These are phyloP conservation scores for Leptocoma aspasia DNA, from an alignment of 2,113 vertebrate species.

Conservation along the genomic window DNA sequence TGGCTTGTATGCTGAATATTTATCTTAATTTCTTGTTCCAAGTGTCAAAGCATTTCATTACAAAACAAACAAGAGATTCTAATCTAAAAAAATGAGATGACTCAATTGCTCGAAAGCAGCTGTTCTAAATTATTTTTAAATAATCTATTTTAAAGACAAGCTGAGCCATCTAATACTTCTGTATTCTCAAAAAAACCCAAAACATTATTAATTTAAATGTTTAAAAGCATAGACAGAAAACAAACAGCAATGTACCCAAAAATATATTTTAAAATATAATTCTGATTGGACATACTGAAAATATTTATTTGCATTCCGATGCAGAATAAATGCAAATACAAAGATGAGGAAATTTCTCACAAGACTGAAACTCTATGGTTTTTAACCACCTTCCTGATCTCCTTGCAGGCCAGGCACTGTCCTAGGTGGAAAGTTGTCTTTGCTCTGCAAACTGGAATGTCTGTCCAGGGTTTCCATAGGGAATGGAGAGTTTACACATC, in stretches of 20 bases:
- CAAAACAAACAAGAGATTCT: conserved; percentile 48
- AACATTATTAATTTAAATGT: neutral
- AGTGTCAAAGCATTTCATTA: conserved; percentile 30
- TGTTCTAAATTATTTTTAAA: conserved; percentile 26
- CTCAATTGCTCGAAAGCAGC: neutral
- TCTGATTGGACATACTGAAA: neutral
- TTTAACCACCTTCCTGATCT: neutral
- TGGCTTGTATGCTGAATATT: neutral
- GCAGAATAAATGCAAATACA: neutral
- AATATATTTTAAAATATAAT: neutral
- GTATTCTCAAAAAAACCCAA: neutral
- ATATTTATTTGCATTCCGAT: neutral
- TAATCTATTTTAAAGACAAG: conserved; percentile 9
- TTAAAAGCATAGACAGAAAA: neutral
- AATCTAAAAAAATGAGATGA: conserved; percentile 35
- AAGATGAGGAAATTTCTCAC: neutral
- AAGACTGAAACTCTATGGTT: neutral
- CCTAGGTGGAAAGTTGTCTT: neutral
- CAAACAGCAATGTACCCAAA: neutral
- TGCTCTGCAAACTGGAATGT: neutral
- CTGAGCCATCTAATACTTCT: neutral
- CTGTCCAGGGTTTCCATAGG: neutral
- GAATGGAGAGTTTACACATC: neutral
- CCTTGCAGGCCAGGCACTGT: neutral
- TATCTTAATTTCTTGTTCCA: conserved; percentile 46